These are phyloP conservation scores for Taxidea taxus DNA, from an alignment of 2,113 vertebrate species.

Conservation along the genomic window DNA sequence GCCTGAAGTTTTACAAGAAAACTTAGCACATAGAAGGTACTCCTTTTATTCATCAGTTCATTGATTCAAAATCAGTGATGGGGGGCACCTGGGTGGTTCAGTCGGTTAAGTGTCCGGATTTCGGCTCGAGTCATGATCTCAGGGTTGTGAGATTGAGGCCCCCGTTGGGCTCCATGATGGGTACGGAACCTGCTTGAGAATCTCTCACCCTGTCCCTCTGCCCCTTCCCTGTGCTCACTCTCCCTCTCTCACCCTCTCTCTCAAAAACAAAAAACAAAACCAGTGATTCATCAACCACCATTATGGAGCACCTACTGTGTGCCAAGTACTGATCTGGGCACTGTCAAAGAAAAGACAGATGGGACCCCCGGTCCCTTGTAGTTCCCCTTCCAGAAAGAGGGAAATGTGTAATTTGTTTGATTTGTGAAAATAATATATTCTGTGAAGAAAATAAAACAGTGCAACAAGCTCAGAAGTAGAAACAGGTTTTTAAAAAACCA, in stretches of 20 bases:
- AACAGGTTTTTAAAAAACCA: background rate
- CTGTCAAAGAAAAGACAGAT: background rate
- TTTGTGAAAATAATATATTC: background rate
- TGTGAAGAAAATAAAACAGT: background rate
- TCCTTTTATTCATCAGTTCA: background rate
- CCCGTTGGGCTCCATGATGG: accelerated
- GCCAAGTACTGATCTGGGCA: background rate
- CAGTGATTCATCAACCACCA: background rate
- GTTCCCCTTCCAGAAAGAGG: background rate
- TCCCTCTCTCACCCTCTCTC: background rate
- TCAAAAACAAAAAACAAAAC: background rate
- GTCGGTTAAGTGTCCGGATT: background rate
- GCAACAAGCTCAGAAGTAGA: background rate
- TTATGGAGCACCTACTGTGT: background rate
- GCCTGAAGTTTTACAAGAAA: background rate
- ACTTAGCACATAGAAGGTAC: background rate
- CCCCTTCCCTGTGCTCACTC: background rate
- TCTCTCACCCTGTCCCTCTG: background rate
- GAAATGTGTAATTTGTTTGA: background rate
- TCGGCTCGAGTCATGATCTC: background rate
- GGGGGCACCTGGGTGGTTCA: background rate
- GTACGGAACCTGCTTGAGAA: background rate
- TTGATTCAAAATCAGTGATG: background rate
- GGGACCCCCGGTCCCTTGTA: background rate
- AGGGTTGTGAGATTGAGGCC: background rate